A percentile compares a stretch with the other conserved stretches of the same genome.
Conservation (phyloP, 2,113 vertebrate genomes). For the Prionailurus viverrinus region DNA sequence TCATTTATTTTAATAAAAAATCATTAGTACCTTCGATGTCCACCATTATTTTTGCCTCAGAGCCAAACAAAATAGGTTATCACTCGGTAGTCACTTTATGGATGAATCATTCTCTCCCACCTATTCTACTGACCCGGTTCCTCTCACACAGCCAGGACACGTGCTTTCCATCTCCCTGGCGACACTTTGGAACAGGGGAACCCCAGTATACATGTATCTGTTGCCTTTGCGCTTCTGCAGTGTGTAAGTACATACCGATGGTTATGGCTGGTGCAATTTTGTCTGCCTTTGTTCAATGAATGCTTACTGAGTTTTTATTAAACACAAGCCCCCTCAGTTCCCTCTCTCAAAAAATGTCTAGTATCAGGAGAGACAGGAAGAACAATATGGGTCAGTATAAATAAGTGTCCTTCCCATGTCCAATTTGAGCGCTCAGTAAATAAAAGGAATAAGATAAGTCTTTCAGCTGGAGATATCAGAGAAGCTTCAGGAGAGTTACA, state of each 20-base stretch:
- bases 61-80: conserved; percentile 51
- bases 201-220: neutral
- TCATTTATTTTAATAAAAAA: conserved; percentile 62
- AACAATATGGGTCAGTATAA: neutral
- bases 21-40: neutral
- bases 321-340: neutral
- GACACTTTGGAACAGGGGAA: neutral
- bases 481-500: neutral
- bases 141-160: neutral
- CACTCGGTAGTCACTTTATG: neutral
- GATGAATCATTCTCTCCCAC: conserved; percentile 13
- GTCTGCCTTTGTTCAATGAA: conserved; percentile 18
- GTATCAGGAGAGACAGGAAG: neutral
- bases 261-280: neutral
- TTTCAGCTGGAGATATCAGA: neutral
- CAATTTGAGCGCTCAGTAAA: neutral
- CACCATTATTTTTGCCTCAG: conserved; percentile 57
- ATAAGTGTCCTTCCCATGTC: neutral
- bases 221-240: neutral
- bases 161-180: neutral
- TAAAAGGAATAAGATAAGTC: neutral
- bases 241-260: neutral
- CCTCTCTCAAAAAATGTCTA: conserved; percentile 14
- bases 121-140: conserved; percentile 37
- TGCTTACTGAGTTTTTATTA: neutral